Evolutionary conservation across 2,113 vertebrate genomes (phyloP).

Genomic region (Arizona elegans): DNA sequence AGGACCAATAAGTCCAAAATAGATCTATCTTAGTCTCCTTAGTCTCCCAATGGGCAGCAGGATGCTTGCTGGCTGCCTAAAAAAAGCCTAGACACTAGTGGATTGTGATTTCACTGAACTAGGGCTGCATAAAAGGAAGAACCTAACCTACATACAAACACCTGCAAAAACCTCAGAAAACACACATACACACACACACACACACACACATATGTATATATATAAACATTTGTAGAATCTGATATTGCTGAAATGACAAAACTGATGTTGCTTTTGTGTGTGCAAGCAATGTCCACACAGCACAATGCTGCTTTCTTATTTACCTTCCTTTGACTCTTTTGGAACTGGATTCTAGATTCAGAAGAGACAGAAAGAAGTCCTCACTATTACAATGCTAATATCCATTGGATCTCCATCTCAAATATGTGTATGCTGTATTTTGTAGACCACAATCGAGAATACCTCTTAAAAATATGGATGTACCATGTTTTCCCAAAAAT

Average conservation of each 20-base stretch:
- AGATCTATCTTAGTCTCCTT: too few relatives aligned
- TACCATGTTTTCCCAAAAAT: background rate
- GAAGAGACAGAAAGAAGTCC: background rate
- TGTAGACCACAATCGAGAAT: background rate
- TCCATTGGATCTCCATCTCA: background rate
- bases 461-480: background rate
- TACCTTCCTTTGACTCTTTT: background rate
- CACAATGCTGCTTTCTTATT: background rate
- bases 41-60: too few relatives aligned
- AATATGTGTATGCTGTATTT: background rate
- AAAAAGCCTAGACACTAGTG: too few relatives aligned
- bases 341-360: background rate
- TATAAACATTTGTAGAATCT: background rate
- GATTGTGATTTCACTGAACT: too few relatives aligned
- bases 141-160: too few relatives aligned
- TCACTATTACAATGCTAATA: background rate
- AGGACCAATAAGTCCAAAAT: too few relatives aligned
- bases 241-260: background rate
- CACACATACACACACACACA: too few relatives aligned
- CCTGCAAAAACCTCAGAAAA: too few relatives aligned
- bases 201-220: too few relatives aligned
- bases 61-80: too few relatives aligned
- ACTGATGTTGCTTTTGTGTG: background rate
- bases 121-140: too few relatives aligned
- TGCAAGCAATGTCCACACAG: background rate